Evolutionary conservation across 2,113 vertebrate genomes (phyloP), one percentile per base, ranked within the genome.

Genomic region (Elgaria multicarinata): DNA sequence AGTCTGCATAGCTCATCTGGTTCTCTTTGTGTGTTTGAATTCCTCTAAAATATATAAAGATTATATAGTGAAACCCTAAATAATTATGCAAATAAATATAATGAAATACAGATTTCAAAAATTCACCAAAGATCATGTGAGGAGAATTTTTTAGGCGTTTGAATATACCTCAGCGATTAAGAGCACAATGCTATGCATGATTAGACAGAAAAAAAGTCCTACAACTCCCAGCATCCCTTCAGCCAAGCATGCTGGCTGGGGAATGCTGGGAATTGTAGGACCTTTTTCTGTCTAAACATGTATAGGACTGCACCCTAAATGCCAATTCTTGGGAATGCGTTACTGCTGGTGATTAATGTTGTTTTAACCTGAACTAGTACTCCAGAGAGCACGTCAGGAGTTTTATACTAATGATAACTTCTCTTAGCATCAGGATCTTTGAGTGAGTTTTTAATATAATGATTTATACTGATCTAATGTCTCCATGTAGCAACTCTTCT

Each of bases 1-100:
- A 99, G 94, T 99, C 99, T 0, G 99, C 99, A 0, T 99, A 99
- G 97, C 99, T 99, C 99, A 99, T 99, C 95, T 98, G 97, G 75
- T 98, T 98, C 90, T 99, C 99, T 88, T 98, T 98, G 90, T 98
- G 98, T 91, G 99, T 98, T 66, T 98, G 98, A 88, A 97, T 98
- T 86, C 99, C 99, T 95, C 99, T 99, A 96, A 91, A 97, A 96
- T 94, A 97, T 36, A 95, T 0, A 93, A 6, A 88, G 87, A 76
- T 2, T 53, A 87, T 22, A 13, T 89, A 50, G 31, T 75, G 55
- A 88, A 83, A 64, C 64, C 8, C 12, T 46, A 64, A 87, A 69
- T 50, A 18, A 31, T 31, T 24, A 62, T 62, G 36, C 24, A 86
- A 42, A 75, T 75, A 66, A 83, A 64, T 36, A 44, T 31, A 58